A percentile compares a stretch with the other conserved stretches of the same genome.
Conservation (phyloP, 2,797 vertebrate species). For the Gymnothorax javanicus region DNA sequence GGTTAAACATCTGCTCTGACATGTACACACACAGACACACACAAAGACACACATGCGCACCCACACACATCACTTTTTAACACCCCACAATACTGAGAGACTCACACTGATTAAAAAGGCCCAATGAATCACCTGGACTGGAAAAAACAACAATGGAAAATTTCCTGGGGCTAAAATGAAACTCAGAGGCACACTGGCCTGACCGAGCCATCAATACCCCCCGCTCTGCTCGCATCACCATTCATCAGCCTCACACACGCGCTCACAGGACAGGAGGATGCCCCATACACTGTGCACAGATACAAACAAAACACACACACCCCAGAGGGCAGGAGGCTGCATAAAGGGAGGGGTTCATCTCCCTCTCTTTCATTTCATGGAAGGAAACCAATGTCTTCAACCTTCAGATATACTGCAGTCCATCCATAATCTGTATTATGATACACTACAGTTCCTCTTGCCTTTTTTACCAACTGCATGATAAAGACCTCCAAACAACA, state of each 20-base stretch:
- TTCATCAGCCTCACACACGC: slow-evolving; percentile 49
- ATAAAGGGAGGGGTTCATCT: not conserved
- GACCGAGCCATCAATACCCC: slow-evolving; percentile 61
- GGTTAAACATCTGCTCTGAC: slow-evolving; percentile 62
- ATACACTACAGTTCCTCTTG: no score
- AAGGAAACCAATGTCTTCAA: not conserved
- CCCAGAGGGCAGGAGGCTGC: not conserved
- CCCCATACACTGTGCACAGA: no score
- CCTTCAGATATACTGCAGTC: not conserved
- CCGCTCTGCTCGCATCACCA: slow-evolving; percentile 53
- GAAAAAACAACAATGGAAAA: slow-evolving; percentile 82
- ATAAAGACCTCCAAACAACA: not conserved
- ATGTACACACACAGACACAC: slow-evolving; percentile 45
- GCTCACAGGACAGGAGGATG: slow-evolving; percentile 10
- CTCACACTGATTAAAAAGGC: slow-evolving; percentile 26
- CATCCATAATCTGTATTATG: not conserved
- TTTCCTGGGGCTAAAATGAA: slow-evolving; percentile 68
- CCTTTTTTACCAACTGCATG: no score
- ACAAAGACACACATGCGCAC: slow-evolving; percentile 32
- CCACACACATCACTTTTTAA: slow-evolving; percentile 47
- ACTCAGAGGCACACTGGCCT: slow-evolving; percentile 53
- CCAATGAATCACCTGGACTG: slow-evolving; percentile 78
- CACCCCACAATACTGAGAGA: slow-evolving; percentile 41
- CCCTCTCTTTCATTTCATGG: not conserved
- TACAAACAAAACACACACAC: not conserved